A percentile compares a stretch with the other conserved stretches of the same genome.
These are phyloP conservation scores for Pogonophryne albipinna DNA, from an alignment of 2,797 vertebrate genomes.

Conservation along the genomic window DNA sequence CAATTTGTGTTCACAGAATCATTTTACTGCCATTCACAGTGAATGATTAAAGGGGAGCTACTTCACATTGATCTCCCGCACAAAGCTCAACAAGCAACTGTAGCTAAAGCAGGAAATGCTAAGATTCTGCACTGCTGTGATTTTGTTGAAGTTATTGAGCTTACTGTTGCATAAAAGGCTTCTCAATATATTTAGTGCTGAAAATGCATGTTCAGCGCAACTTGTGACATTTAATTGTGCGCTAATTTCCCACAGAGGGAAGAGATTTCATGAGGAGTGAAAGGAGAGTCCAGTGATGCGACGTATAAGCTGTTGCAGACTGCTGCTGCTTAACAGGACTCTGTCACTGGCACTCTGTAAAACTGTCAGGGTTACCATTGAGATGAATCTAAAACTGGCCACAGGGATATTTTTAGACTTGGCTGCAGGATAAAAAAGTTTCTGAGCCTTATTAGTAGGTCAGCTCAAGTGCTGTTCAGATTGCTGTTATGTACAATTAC, in stretches of 20 bases:
- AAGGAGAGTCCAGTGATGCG: conserved; percentile 37
- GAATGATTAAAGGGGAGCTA: conserved; percentile 71
- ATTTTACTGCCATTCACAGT: conserved; percentile 66
- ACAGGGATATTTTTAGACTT: conserved; percentile 87
- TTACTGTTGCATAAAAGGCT: conserved; percentile 13
- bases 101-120: conserved; percentile 48
- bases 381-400: conserved; percentile 84
- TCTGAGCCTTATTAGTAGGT: conserved; percentile 87
- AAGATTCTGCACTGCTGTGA: conserved; percentile 35
- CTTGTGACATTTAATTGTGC: conserved; percentile 39
- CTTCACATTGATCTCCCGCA: conserved; percentile 70
- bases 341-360: conserved; percentile 80
- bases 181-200: background rate
- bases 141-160: conserved; percentile 25
- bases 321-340: conserved; percentile 74
- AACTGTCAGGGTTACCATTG: conserved; percentile 83
- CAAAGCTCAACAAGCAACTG: conserved; percentile 64
- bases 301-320: conserved; percentile 63
- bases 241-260: conserved; percentile 36
- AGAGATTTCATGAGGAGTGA: conserved; percentile 28
- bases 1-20: conserved; percentile 74
- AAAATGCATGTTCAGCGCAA: conserved; percentile 41
- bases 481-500: conserved; percentile 85
- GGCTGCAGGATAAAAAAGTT: conserved; percentile 84
- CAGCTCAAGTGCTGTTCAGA: conserved; percentile 83